phyloP scores from a whole-genome alignment of 2,888 invertebrate species.

The Bellardia bayeri region DNA sequence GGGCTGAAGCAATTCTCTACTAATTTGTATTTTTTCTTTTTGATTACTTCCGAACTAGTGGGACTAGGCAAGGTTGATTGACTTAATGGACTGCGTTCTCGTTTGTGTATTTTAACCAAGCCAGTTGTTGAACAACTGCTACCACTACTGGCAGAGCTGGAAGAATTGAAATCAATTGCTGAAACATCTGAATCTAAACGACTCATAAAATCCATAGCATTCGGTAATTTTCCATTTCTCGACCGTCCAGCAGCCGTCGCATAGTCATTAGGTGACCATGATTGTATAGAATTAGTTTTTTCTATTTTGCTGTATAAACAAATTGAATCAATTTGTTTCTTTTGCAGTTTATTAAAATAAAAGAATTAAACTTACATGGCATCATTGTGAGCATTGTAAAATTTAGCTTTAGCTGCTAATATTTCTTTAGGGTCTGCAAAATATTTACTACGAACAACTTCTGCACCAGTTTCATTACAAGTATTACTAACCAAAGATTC shows the following conservation, averaged over 20 bases:
- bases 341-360: not conserved
- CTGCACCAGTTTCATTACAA: conserved; percentile 64
- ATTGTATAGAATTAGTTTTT: conserved; percentile 80
- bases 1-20: conserved; percentile 71
- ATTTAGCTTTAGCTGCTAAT: conserved; percentile 75
- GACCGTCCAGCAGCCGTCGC: conserved; percentile 77
- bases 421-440: conserved; percentile 75
- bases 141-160: conserved; percentile 15
- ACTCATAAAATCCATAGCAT: conserved; percentile 86
- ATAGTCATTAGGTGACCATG: conserved; percentile 82
- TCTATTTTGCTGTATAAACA: conserved; percentile 80
- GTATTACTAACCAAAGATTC: conserved; percentile 76
- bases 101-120: conserved; percentile 86
- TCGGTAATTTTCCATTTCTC: conserved; percentile 82
- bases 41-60: conserved; percentile 52
- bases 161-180: conserved; percentile 82
- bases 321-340: no score
- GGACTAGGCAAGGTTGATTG: conserved; percentile 74
- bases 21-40: conserved; percentile 81
- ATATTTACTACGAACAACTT: conserved; percentile 72
- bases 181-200: conserved; percentile 84
- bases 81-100: conserved; percentile 82
- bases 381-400: conserved; percentile 75
- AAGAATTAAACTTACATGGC: conserved; percentile 74
- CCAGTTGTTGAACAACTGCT: conserved; percentile 66